Evolutionary conservation across 2,888 invertebrate species (phyloP), one percentile per base, ranked within the genome.

Genomic region (Heliconius hortense): DNA sequence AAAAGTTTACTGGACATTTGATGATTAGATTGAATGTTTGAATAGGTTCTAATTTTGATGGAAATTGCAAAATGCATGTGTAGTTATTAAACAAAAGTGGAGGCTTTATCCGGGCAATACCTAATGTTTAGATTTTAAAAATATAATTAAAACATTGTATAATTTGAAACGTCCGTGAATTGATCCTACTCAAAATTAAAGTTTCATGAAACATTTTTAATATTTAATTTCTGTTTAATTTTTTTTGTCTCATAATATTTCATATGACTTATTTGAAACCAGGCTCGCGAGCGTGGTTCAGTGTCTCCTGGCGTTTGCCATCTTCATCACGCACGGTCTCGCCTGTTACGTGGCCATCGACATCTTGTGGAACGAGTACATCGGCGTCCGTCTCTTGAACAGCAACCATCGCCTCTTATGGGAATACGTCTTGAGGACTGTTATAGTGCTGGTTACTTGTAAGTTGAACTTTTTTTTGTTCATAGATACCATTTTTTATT

Each of bases 271-370:
- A 7, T 53, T 39, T 28, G 3, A 13, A 71, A 81, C 78, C 2
- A 97, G 97, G 13, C 89, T 96, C 72, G 96, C 96, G 0, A 96
- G 96, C 86, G 94, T 95, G 24, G 97, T 97, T 0, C 96, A 97
- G 85, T 93, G 96, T 24, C 95, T 97, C 83, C 88, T 97, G 69
- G 97, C 97, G 0, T 90, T 97, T 79, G 96, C 97, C 0, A 98
- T 99, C 81, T 98, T 97, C 90, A 96, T 99, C 74, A 97, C 98
- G 0, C 99, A 99, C 88, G 97, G 97, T 0, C 94, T 99, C 56
- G 98, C 99, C 84, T 97, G 98, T 89, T 99, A 99, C 90, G 99
- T 99, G 2, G 98, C 99, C 11, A 96, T 99, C 82, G 97, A 98
- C 84, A 98, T 99, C 80, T 94, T 97, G 67, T 98, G 98, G 98